Percentiles rank a stretch among this genome's conserved stretches.
These are phyloP conservation scores for Thamnaconus septentrionalis DNA, from an alignment of 2,113 vertebrate species.

Conservation along the genomic window DNA sequence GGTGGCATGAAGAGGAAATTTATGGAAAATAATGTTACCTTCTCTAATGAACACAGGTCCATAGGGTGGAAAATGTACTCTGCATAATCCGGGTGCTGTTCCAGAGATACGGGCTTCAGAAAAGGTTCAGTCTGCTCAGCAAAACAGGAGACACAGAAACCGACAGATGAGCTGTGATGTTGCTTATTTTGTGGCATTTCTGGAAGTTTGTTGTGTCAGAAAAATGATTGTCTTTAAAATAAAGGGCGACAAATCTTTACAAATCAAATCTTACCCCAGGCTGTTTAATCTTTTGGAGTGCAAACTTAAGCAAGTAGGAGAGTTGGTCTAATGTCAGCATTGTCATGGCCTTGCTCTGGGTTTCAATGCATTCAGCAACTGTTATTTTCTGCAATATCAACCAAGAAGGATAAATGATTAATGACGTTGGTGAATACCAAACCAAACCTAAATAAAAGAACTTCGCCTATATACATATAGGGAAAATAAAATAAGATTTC, in stretches of 20 bases:
- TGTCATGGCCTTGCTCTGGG: conserved; percentile 98
- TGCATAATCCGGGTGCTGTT: conserved; percentile 97
- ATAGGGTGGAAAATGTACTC: conserved; percentile 99
- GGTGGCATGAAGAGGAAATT: neutral
- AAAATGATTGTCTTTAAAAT: neutral
- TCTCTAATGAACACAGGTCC: conserved; percentile 96
- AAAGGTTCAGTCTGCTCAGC: conserved; percentile 91
- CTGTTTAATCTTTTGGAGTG: conserved; percentile 99
- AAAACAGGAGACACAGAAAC: conserved; percentile 11
- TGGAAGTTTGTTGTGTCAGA: neutral
- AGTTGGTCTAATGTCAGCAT: conserved; percentile 97
- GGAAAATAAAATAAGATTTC: too few relatives aligned
- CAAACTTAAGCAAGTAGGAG: conserved; percentile 97
- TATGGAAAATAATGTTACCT: conserved; percentile 74
- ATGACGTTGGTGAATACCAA: conserved; percentile 3
- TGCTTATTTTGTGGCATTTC: neutral
- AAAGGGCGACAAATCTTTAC: neutral
- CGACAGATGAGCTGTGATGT: neutral
- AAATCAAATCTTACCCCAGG: conserved; percentile 86
- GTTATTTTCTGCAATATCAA: conserved; percentile 90
- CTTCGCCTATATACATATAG: neutral
- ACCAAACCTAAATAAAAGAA: conserved; percentile 1
- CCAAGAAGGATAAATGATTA: neutral
- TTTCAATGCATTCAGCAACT: conserved; percentile 98
- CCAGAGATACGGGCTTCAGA: conserved; percentile 95